phyloP scores from a whole-genome alignment of 2,797 vertebrate genomes.

The Lophotriccus pileatus region DNA sequence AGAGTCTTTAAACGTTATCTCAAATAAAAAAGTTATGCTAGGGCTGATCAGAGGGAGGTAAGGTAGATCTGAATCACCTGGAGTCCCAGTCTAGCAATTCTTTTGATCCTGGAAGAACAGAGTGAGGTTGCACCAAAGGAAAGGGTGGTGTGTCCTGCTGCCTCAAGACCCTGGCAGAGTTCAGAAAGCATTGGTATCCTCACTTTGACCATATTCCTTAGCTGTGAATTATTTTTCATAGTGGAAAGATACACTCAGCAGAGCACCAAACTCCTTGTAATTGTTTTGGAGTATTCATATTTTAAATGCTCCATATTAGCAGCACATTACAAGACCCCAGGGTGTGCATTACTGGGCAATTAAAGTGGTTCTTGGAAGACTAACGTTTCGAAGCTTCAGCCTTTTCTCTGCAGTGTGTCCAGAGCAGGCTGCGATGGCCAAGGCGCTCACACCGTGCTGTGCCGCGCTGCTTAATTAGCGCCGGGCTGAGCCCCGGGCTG shows the following conservation, averaged over 20 bases:
- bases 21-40: not conserved
- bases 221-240: not conserved
- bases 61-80: not conserved
- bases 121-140: not conserved
- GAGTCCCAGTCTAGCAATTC: not conserved
- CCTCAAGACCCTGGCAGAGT: not conserved
- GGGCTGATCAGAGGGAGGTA: not conserved
- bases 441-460: constrained; percentile 15
- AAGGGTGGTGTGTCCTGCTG: not conserved
- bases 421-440: constrained; percentile 20
- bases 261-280: constrained; percentile 35
- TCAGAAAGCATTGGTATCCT: not conserved
- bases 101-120: not conserved
- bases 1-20: not conserved
- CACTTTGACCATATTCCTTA: not conserved
- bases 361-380: constrained; percentile 49
- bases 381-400: constrained; percentile 8
- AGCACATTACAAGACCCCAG: constrained; percentile 62
- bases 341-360: constrained; percentile 65
- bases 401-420: constrained; percentile 28
- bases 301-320: constrained; percentile 57
- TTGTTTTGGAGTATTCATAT: constrained; percentile 38
- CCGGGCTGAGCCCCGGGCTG: not conserved
- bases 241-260: constrained; percentile 7
- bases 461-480: not conserved